Base-by-base conservation (phyloP, 2,797 vertebrate species). In the Coluber constrictor region DNA sequence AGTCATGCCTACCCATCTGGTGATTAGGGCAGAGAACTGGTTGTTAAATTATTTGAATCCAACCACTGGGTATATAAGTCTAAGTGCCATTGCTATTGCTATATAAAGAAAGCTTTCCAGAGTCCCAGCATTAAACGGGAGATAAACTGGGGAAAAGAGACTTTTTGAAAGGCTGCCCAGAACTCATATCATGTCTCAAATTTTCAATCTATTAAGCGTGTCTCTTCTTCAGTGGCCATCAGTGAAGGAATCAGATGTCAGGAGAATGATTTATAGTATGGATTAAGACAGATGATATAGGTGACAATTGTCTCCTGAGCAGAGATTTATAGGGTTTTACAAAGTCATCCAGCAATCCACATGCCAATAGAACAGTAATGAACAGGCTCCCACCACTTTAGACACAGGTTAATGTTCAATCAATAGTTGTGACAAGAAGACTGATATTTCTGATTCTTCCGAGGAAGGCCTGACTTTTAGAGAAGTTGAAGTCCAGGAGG, bases 401-500 rank as follows among this genome's bases (percentile, higher is more conserved):
- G 93, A 96, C 95, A 96, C 94, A 93, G 90, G 70, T 94, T 93
- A 74, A 37, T 74, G 94, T 97, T 95, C 97, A 96, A 95, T 97
- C 96, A 96, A 95, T 94, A 95, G 96, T 94, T 96, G 94, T 96
- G 96, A 95, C 95, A 94, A 96, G 94, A 96, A 97, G 95, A 61
- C 55, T 95, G 94, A 90, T 92, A 83, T 95, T 91, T 94, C 59
- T 91, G 93, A 94, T 94, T 96, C 89, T 2, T 2, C 87, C 4
- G 27, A 93, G 92, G 15, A 70, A 94, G 0, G 92, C 92, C 66
- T 94, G 87, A 86, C 92, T 97, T 94, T 94, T 95, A 93, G 88
- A 83, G 90, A 95, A 61, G 16, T n/a, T 88, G 0, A 0, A 20
- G 86, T 94, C 95, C 94, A 87, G 94, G 96, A 92, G 60, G 88